Evolutionary conservation across 92 coral and sea anemone species (phyloP).

Genomic region (Parazoanthus darwini): DNA sequence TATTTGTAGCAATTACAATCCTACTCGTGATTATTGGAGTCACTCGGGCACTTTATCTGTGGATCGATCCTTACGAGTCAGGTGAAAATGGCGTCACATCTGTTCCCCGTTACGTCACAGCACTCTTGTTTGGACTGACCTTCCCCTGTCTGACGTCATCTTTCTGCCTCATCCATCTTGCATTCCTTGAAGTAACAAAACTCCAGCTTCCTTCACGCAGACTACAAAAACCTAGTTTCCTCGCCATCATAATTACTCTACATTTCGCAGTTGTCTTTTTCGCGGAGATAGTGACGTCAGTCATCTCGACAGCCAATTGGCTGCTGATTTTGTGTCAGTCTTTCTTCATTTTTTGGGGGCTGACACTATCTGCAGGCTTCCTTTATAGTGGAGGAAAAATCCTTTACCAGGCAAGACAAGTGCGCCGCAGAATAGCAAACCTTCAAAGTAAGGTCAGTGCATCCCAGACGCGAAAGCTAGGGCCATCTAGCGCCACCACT

Average conservation of each 20-base stretch:
- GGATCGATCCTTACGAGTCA: constrained; percentile 38
- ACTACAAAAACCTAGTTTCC: constrained; percentile 64
- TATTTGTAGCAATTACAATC: constrained; percentile 59
- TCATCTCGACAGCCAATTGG: constrained; percentile 51
- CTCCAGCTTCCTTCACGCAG: constrained; percentile 54
- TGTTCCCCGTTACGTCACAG: constrained; percentile 47
- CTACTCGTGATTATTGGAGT: constrained; percentile 66
- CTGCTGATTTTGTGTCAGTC: constrained; percentile 83
- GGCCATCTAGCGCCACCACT: constrained; percentile 33
- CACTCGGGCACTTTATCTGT: constrained; percentile 66
- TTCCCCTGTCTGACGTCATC: constrained; percentile 88
- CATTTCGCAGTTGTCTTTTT: constrained; percentile 73
- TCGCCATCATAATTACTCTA: constrained; percentile 58
- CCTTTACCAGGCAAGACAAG: constrained; percentile 13
- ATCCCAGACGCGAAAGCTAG: neutral
- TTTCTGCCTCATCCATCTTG: constrained; percentile 80
- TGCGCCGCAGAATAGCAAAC: constrained; percentile 42
- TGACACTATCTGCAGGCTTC: constrained; percentile 70
- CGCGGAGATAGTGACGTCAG: constrained; percentile 63
- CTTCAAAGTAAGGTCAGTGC: constrained; percentile 3
- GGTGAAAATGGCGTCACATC: constrained; percentile 60
- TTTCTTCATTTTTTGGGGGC: constrained; percentile 82
- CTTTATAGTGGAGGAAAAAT: constrained; percentile 84
- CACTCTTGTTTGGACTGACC: constrained; percentile 73
- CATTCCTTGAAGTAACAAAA: constrained; percentile 85